Evolutionary conservation across 2,888 invertebrate genomes (phyloP).

Genomic region (Drosophila nr. perissopoda): DNA sequence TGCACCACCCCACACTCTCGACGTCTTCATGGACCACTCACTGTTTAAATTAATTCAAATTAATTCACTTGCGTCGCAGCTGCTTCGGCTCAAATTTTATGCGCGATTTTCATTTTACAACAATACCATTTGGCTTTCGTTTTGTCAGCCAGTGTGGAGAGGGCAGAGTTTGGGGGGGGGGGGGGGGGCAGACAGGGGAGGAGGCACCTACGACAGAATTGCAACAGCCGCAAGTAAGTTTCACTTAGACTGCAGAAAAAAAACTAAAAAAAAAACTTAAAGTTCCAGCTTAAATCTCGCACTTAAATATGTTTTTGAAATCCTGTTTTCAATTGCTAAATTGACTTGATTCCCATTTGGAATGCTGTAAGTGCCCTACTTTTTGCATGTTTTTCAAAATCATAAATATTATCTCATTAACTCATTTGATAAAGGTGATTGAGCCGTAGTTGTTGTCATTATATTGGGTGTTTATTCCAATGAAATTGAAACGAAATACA

Average conservation of each 20-base stretch:
- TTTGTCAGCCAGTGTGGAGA: neutral
- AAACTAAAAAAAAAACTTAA: neutral
- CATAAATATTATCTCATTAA: neutral
- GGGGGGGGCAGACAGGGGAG: neutral
- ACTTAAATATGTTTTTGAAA: neutral
- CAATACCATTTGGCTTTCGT: conserved; percentile 64
- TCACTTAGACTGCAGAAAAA: neutral
- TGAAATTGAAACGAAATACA: neutral
- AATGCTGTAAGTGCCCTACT: neutral
- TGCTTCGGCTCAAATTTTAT: conserved; percentile 80
- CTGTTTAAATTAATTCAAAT: conserved; percentile 81
- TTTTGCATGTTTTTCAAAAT: neutral
- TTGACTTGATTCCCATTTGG: neutral
- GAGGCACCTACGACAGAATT: conserved; percentile 4
- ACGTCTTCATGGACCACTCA: conserved; percentile 26
- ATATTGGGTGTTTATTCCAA: neutral
- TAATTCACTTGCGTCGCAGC: conserved; percentile 81
- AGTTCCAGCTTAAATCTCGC: neutral
- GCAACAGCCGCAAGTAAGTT: conserved; percentile 9
- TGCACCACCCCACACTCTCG: conserved; percentile 13
- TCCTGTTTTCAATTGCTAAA: neutral
- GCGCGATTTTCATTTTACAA: conserved; percentile 77
- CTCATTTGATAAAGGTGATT: neutral
- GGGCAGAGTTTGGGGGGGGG: neutral
- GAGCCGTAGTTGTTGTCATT: neutral